Conservation (phyloP, 2,797 vertebrate species). For the Caiman crocodilus region DNA sequence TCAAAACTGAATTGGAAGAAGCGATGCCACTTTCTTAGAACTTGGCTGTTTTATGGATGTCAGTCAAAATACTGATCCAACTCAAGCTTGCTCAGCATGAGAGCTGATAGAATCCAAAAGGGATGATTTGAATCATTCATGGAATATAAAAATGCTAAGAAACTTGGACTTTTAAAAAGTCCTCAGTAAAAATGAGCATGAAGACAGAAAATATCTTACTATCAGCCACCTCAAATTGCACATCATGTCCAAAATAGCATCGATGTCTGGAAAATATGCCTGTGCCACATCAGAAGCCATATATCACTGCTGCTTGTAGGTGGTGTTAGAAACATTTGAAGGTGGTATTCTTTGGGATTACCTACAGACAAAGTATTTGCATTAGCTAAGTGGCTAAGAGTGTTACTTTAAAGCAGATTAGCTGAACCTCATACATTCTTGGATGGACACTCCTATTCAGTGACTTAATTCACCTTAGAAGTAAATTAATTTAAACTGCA, state of each 20-base stretch:
- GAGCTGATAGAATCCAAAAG: neutral
- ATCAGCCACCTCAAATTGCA: neutral
- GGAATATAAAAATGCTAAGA: no score
- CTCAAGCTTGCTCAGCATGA: no score
- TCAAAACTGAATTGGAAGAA: neutral
- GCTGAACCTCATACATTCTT: no score
- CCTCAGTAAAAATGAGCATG: neutral
- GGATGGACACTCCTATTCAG: no score
- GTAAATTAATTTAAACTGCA: no score
- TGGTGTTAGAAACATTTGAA: neutral
- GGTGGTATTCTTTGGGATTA: neutral
- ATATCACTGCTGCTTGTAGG: neutral
- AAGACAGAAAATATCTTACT: neutral
- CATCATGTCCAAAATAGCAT: neutral
- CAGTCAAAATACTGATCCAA: neutral
- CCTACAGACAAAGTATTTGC: no score
- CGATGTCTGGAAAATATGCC: neutral
- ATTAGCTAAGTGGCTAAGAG: no score
- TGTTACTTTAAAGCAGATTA: no score
- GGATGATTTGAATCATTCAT: neutral
- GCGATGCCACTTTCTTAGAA: neutral
- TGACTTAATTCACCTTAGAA: no score
- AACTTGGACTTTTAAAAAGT: neutral
- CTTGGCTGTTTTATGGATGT: neutral
- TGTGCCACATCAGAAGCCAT: neutral